Conservation (phyloP, 2,888 invertebrate species). For the Torymus texanus region DNA sequence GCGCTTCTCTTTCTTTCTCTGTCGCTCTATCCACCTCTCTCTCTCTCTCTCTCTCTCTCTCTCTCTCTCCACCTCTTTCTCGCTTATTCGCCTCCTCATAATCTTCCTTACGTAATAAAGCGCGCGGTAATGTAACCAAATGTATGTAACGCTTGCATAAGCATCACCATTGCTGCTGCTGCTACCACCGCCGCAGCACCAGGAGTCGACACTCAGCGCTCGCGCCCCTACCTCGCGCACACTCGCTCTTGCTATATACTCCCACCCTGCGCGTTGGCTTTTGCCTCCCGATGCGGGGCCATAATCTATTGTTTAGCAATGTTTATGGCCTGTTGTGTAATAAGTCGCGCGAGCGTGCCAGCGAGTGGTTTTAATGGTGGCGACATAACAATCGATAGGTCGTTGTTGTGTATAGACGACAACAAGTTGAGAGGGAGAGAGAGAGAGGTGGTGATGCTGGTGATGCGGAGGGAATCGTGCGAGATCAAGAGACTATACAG, state of each 20-base stretch:
- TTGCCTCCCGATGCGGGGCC: conserved; percentile 58
- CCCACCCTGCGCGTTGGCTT: conserved; percentile 55
- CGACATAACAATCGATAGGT: conserved; percentile 61
- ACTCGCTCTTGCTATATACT: neutral
- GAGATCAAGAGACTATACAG: conserved; percentile 31
- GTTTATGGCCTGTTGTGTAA: conserved; percentile 70
- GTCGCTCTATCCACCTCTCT: too few relatives aligned
- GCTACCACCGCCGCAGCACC: neutral
- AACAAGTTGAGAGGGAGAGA: too few relatives aligned
- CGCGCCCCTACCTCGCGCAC: neutral
- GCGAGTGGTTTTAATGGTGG: conserved; percentile 59
- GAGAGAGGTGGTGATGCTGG: too few relatives aligned
- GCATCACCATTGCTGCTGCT: conserved; percentile 39
- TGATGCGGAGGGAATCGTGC: conserved; percentile 15
- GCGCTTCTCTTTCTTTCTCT: neutral
- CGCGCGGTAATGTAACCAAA: conserved; percentile 71
- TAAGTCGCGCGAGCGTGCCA: conserved; percentile 42
- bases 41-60: conserved; percentile 37
- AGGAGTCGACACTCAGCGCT: conserved; percentile 2
- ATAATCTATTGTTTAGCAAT: conserved; percentile 73
- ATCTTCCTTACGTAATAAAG: conserved; percentile 70
- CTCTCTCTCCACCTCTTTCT: conserved; percentile 55
- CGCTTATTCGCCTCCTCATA: conserved; percentile 62
- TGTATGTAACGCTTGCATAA: conserved; percentile 74
- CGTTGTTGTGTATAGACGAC: too few relatives aligned